Conservation (phyloP, 2,888 invertebrate species). For the Ormia ochracea region DNA sequence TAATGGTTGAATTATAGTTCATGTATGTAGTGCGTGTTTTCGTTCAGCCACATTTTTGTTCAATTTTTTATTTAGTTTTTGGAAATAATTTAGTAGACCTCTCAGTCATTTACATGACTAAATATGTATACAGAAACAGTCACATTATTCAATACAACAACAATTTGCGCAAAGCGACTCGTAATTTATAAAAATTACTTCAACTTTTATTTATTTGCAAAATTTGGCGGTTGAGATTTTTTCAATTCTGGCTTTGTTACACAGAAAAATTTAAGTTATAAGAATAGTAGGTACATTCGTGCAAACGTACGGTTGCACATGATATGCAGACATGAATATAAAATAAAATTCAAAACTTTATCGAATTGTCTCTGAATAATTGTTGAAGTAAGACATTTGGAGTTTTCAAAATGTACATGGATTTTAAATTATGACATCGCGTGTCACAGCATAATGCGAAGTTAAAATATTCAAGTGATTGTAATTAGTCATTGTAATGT, state of each 20-base stretch:
- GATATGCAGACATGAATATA: too few relatives aligned
- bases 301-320: too few relatives aligned
- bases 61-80: constrained; percentile 16
- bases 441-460: too few relatives aligned
- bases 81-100: constrained; percentile 55
- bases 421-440: too few relatives aligned
- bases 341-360: too few relatives aligned
- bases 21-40: constrained; percentile 31
- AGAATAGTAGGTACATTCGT: background rate
- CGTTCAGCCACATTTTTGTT: constrained; percentile 18
- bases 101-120: constrained; percentile 56
- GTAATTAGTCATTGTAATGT: too few relatives aligned
- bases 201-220: constrained; percentile 29
- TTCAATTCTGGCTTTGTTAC: background rate
- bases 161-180: constrained; percentile 31
- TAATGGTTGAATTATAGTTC: constrained; percentile 1
- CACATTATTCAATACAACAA: constrained; percentile 56
- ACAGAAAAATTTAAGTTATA: background rate
- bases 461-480: too few relatives aligned
- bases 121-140: constrained; percentile 52
- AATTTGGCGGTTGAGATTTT: constrained; percentile 3
- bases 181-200: constrained; percentile 57
- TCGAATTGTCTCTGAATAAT: too few relatives aligned
- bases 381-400: too few relatives aligned
- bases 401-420: too few relatives aligned